Evolutionary conservation across 2,113 vertebrate genomes (phyloP), one percentile per base, ranked within the genome.

Genomic region (Tachycineta bicolor): DNA sequence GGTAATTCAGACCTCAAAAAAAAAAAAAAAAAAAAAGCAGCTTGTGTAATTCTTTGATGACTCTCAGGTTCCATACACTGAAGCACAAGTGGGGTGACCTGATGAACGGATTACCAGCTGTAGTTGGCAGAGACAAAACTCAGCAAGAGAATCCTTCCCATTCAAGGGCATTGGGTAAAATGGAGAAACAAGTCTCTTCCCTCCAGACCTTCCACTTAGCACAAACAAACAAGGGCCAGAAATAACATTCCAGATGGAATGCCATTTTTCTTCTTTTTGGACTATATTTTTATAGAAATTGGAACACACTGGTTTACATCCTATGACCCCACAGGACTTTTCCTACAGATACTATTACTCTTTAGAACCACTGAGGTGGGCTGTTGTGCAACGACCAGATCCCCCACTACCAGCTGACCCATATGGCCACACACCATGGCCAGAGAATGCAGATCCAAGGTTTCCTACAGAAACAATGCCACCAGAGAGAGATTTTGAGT

Each of bases 211-310:
- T 73, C 25, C 53, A 77, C 43, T 90, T 80, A 83, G 82, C 79
- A 82, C 29, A 95, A 87, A 58, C 18, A 92, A 76, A 79, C 24
- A 71, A 73, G 53, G 33, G 50, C 59, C 70, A 94, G 53, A 71
- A 91, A 84, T 55, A 85, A 82, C 53, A 90, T 73, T 88, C 49
- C n/a, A 87, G 78, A 85, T 26, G 53, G 87, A 84, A 85, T 60
- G 39, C 33, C 65, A 81, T 79, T 71, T 69, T 81, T 21, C 20
- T 53, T 34, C 18, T 62, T 62, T 71, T 53, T 70, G 31, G 59
- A 62, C 19, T 56, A 2, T 16, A 55, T 65, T 76, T 88, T 89
- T 47, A 69, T 5, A 65, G 58, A 46, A 79, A 83, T 41, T 39
- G 53, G 50, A 79, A 67, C 59, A 43, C 25, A n/a, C 33, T 79